A percentile compares a stretch with the other conserved stretches of the same genome.
phyloP scores from a whole-genome alignment of 2,888 invertebrate species.

The Heliconius hortense region DNA sequence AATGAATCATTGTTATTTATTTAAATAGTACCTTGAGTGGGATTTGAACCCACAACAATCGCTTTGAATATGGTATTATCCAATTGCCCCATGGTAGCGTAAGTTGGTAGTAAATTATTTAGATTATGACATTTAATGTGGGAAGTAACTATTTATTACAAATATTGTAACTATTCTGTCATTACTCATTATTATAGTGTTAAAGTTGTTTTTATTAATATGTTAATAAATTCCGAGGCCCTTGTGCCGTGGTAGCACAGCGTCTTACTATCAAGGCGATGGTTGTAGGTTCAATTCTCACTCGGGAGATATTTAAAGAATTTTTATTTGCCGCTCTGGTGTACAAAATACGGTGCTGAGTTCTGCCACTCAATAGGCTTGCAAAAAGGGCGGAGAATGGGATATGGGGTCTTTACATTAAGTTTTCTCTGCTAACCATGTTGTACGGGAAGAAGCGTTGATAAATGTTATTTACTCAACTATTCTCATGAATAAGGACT shows the following conservation, averaged over 20 bases:
- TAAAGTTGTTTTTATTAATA: neutral
- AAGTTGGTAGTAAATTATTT: neutral
- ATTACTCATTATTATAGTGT: neutral
- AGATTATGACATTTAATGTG: constrained; percentile 16
- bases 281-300: neutral
- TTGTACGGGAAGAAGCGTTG: no score
- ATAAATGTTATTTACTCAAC: no score
- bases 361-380: no score
- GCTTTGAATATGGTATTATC: neutral
- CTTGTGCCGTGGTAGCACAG: neutral
- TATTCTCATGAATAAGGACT: no score
- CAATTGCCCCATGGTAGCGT: neutral
- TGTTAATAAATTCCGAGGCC: neutral
- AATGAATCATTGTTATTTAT: neutral
- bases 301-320: no score
- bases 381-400: no score
- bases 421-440: no score
- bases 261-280: neutral
- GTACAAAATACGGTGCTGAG: no score
- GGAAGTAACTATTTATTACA: constrained; percentile 23
- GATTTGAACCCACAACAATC: neutral
- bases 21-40: constrained; percentile 2
- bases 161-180: constrained; percentile 17
- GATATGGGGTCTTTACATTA: no score
- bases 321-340: no score